A percentile compares a stretch with the other conserved stretches of the same genome.
phyloP scores from a whole-genome alignment of 2,888 invertebrate genomes.

The Lasioglossum zephyrum region DNA sequence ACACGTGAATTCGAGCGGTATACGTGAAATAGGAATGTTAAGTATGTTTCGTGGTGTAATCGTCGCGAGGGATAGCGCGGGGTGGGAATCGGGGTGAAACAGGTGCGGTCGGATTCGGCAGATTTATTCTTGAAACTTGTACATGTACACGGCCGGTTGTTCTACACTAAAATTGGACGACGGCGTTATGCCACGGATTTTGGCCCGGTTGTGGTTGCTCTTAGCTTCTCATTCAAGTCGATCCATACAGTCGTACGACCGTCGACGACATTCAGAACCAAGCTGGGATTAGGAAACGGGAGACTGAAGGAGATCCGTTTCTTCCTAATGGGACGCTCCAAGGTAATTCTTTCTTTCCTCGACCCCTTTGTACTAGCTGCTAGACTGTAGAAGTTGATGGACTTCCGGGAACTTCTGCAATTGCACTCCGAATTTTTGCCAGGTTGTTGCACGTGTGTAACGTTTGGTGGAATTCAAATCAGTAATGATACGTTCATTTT shows the following conservation, averaged over 20 bases:
- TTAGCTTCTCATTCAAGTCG: conserved; percentile 9
- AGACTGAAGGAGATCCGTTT: not conserved
- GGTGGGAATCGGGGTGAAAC: conserved; percentile 19
- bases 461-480: too few species aligned
- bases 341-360: not conserved
- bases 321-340: not conserved
- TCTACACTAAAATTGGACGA: conserved; percentile 40
- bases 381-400: not conserved
- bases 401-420: not conserved
- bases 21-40: not conserved
- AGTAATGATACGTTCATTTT: too few species aligned
- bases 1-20: not conserved
- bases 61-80: not conserved
- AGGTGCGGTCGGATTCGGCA: conserved; percentile 55
- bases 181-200: conserved; percentile 17
- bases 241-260: not conserved
- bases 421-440: not conserved
- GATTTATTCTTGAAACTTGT: conserved; percentile 49
- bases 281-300: not conserved
- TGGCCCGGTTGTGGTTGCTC: conserved; percentile 10
- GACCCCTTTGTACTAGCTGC: not conserved
- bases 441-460: too few species aligned
- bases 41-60: not conserved
- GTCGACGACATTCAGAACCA: not conserved
- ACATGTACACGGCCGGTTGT: conserved; percentile 29